Conservation (phyloP, 2,888 invertebrate genomes). For the Agriopis marginaria region DNA sequence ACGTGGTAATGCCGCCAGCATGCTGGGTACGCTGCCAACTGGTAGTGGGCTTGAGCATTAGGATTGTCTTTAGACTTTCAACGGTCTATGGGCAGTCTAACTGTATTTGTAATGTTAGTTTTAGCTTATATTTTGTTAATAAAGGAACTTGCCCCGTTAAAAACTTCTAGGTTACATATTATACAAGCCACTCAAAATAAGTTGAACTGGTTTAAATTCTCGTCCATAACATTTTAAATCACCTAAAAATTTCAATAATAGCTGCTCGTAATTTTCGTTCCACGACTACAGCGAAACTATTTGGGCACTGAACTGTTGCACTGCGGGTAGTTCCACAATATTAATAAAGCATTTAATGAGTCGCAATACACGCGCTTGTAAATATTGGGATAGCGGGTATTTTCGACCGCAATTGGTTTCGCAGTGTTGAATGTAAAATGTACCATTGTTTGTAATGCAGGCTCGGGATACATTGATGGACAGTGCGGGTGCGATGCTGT, state of each 20-base stretch:
- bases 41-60: no score
- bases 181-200: no score
- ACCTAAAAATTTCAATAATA: background rate
- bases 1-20: no score
- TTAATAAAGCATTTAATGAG: conserved; percentile 55
- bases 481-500: background rate
- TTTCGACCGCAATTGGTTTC: conserved; percentile 32
- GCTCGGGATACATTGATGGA: conserved; percentile 16
- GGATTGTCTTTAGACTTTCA: no score
- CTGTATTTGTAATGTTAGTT: no score
- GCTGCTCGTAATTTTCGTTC: background rate
- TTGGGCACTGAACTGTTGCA: conserved; percentile 27
- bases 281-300: conserved; percentile 41
- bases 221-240: no score
- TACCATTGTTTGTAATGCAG: conserved; percentile 22
- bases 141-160: no score
- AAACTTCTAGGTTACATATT: no score
- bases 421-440: conserved; percentile 28
- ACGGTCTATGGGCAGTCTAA: no score
- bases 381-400: conserved; percentile 40
- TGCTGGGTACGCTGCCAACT: no score
- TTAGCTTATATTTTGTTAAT: no score
- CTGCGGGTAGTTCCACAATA: conserved; percentile 44
- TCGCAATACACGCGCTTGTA: conserved; percentile 46
- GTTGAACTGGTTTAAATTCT: no score